A percentile compares a stretch with the other conserved stretches of the same genome.
Evolutionary conservation across 1,140 invertebrate genomes (phyloP).

Genomic region (Orchestia grillus): DNA sequence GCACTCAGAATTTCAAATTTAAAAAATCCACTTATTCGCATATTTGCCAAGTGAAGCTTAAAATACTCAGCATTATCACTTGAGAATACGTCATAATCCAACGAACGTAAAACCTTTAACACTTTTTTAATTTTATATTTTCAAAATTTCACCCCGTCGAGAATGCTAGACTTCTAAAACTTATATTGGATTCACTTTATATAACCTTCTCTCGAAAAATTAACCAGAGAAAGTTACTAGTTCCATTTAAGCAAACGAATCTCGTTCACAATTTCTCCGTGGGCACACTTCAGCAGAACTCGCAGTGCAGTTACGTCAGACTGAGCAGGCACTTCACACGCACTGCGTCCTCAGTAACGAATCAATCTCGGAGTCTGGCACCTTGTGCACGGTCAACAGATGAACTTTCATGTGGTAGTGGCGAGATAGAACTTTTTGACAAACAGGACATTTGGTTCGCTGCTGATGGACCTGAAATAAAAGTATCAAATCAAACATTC

Average conservation of each 20-base stretch:
- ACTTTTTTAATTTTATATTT: background rate
- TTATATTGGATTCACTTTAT: background rate
- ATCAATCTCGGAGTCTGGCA: constrained; percentile 67
- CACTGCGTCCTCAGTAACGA: constrained; percentile 66
- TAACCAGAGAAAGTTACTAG: background rate
- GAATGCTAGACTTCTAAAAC: background rate
- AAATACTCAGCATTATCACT: background rate
- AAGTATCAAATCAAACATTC: background rate
- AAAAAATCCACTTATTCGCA: background rate
- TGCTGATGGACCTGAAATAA: constrained; percentile 68
- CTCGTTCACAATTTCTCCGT: background rate
- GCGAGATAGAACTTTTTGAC: constrained; percentile 76
- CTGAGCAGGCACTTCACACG: background rate
- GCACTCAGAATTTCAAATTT: background rate
- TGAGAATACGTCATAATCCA: background rate
- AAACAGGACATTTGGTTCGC: constrained; percentile 69
- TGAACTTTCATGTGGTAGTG: constrained; percentile 78
- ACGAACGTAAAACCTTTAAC: background rate
- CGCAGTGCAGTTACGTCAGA: background rate
- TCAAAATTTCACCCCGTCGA: background rate
- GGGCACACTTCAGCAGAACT: background rate
- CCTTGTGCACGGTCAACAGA: constrained; percentile 75
- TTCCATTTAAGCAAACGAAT: background rate
- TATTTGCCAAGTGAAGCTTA: background rate
- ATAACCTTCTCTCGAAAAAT: background rate